A percentile compares a stretch with the other conserved stretches of the same genome.
phyloP scores from a whole-genome alignment of 2,113 vertebrate genomes.

The Morone saxatilis region DNA sequence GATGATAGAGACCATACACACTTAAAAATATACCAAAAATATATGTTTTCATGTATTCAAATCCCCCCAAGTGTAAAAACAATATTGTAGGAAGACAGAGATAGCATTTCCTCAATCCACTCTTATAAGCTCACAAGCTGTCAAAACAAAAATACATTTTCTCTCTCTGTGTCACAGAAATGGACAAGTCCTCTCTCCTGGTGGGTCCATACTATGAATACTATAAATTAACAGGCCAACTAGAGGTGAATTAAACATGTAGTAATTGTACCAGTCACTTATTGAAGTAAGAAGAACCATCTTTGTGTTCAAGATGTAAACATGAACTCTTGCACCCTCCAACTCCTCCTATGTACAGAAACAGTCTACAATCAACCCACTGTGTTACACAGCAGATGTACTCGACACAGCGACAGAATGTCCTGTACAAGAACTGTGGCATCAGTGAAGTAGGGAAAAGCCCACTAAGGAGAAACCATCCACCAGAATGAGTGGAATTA shows the following conservation, averaged over 20 bases:
- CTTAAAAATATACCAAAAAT: not conserved
- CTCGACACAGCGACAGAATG: slow-evolving; percentile 47
- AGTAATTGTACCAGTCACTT: slow-evolving; percentile 2
- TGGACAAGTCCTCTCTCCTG: not conserved
- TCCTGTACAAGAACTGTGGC: slow-evolving; percentile 30
- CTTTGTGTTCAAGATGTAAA: slow-evolving; percentile 1
- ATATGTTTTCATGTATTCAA: not conserved
- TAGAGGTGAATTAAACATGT: not conserved
- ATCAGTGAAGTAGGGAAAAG: slow-evolving; percentile 6
- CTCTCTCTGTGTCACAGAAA: not conserved
- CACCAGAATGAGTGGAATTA: slow-evolving; percentile 6
- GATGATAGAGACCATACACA: not conserved
- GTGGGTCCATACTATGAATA: not conserved
- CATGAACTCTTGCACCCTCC: slow-evolving; percentile 5
- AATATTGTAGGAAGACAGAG: not conserved
- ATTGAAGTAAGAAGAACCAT: slow-evolving; percentile 12
- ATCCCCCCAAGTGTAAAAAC: not conserved
- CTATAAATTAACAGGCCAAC: too few relatives aligned
- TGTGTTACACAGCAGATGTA: slow-evolving; percentile 28
- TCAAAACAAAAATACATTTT: not conserved
- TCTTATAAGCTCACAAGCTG: not conserved
- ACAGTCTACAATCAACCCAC: slow-evolving; percentile 35
- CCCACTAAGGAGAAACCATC: slow-evolving; percentile 18
- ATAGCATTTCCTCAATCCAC: not conserved
- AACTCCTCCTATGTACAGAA: slow-evolving; percentile 32